Percentiles rank a stretch among this genome's conserved stretches.
Conservation (phyloP, 2,888 invertebrate species). For the Trileptium ribeirensis region DNA sequence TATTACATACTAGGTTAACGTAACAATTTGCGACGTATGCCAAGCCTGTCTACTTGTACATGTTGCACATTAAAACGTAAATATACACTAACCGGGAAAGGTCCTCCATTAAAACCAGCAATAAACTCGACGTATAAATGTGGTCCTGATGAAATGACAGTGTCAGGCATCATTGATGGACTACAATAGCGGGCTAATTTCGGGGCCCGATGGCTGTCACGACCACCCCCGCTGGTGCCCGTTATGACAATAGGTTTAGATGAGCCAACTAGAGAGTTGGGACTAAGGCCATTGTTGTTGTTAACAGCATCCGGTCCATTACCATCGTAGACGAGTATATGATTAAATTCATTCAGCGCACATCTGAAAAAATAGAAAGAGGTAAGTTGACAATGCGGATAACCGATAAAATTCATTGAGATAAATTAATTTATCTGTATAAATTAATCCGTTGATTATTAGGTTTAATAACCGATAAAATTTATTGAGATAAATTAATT, state of each 20-base stretch:
- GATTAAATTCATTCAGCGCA: neutral
- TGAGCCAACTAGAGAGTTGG: no score
- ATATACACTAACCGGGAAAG: neutral
- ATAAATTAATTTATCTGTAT: no score
- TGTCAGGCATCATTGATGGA: neutral
- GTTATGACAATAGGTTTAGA: no score
- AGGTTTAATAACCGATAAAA: no score
- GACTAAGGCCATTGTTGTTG: neutral
- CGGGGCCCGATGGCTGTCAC: neutral
- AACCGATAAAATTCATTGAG: no score
- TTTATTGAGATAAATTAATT: no score
- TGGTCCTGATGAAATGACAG: neutral
- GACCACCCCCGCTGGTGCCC: neutral
- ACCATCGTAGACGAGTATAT: slow-evolving; percentile 11
- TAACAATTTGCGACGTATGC: no score
- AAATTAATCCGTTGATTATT: no score
- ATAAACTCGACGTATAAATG: slow-evolving; percentile 5
- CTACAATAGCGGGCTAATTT: slow-evolving; percentile 15
- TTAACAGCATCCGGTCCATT: neutral
- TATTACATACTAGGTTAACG: no score
- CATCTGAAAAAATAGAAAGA: neutral
- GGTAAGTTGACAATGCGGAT: no score
- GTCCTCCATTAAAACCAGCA: neutral
- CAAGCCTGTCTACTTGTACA: no score
- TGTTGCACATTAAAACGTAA: no score